These are phyloP conservation scores for Drosophila santomea DNA, from an alignment of 1,140 invertebrate species.

Conservation along the genomic window DNA sequence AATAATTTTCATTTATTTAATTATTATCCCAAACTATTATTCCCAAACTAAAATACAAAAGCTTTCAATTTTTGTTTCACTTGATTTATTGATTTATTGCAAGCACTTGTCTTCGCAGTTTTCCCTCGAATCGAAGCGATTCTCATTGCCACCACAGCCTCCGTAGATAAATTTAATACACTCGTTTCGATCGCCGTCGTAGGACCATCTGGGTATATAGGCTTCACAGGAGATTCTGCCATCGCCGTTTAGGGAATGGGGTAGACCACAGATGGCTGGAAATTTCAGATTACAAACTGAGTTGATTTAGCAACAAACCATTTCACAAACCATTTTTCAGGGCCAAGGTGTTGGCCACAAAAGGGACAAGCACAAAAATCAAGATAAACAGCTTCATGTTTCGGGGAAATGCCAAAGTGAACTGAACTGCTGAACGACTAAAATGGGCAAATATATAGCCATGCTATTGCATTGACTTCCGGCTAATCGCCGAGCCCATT, in stretches of 20 bases:
- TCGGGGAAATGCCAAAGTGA: background rate
- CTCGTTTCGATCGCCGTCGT: conserved; percentile 88
- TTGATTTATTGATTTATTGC: conserved; percentile 11
- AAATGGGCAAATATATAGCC: conserved; percentile 4
- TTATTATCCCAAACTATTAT: too few relatives aligned
- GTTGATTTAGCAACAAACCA: background rate
- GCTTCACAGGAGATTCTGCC: conserved; percentile 40
- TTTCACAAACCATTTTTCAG: conserved; percentile 43
- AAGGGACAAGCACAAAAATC: conserved; percentile 15
- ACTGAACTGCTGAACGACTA: conserved; percentile 8
- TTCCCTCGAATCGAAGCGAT: conserved; percentile 88
- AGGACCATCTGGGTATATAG: conserved; percentile 84
- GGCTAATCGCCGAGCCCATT: conserved; percentile 18
- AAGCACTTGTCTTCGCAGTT: conserved; percentile 50
- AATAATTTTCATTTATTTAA: too few relatives aligned
- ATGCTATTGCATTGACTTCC: background rate
- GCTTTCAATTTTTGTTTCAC: background rate
- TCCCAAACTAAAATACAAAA: background rate
- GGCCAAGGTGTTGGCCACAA: conserved; percentile 18
- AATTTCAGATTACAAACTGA: background rate
- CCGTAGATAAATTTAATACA: conserved; percentile 91
- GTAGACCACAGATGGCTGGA: conserved; percentile 27
- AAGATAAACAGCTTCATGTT: conserved; percentile 55
- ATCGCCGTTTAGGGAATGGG: conserved; percentile 36
- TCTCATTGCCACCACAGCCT: conserved; percentile 94